These are phyloP conservation scores for Aphrocallistes beatrix DNA, from an alignment of 37 sponge, comb jelly and placozoan species.

Conservation along the genomic window DNA sequence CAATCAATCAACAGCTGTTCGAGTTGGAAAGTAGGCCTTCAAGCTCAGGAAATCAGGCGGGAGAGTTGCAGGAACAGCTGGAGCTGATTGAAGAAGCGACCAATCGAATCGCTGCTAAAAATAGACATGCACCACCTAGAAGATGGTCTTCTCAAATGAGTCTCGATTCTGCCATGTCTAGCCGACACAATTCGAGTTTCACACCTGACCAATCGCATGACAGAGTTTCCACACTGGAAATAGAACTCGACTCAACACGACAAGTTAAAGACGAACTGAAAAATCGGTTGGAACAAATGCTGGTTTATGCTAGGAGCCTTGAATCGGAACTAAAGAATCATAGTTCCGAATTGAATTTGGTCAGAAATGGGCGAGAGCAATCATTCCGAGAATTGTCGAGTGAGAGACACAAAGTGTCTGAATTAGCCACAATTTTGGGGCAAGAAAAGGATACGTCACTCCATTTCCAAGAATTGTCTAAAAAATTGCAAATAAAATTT, in stretches of 20 bases:
- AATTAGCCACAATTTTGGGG: not conserved
- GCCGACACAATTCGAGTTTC: not conserved
- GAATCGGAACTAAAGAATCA: not conserved
- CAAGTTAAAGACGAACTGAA: not conserved
- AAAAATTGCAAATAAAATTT: not conserved
- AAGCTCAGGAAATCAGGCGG: not conserved
- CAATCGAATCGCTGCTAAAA: not conserved
- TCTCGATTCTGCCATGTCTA: not conserved
- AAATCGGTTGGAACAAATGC: constrained; percentile 12
- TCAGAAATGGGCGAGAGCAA: not conserved
- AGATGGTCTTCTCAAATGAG: not conserved
- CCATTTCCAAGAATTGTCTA: not conserved
- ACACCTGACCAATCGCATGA: not conserved
- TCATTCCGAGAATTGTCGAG: not conserved
- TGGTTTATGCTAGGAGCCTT: not conserved
- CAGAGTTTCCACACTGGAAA: not conserved
- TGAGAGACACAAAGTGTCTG: not conserved
- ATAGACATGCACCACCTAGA: not conserved
- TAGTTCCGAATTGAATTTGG: not conserved
- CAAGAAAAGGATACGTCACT: not conserved
- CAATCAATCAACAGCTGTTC: not conserved
- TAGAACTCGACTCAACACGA: not conserved
- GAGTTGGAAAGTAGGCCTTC: not conserved
- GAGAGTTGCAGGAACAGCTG: not conserved
- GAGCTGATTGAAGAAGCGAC: constrained; percentile 2